phyloP scores from a whole-genome alignment of 2,797 vertebrate species.

The Takifugu rubripes region DNA sequence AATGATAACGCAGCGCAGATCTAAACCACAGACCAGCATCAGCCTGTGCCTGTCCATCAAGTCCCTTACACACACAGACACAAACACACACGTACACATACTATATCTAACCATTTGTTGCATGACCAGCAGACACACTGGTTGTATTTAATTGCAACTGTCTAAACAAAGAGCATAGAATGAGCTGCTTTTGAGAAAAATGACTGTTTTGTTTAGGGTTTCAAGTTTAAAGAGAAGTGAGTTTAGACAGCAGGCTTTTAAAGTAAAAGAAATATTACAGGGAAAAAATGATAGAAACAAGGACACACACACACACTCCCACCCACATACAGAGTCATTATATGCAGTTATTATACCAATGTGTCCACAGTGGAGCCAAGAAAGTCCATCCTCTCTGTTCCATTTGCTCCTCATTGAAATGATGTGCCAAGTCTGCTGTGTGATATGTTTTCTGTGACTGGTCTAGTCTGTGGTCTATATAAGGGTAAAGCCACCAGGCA shows the following conservation, averaged over 20 bases:
- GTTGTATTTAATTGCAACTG: slow-evolving; percentile 66
- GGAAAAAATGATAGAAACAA: slow-evolving; percentile 24
- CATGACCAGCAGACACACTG: slow-evolving; percentile 40
- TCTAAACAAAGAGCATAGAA: slow-evolving; percentile 70
- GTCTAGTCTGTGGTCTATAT: slow-evolving; percentile 41
- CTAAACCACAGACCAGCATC: slow-evolving; percentile 69
- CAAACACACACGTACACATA: slow-evolving; percentile 5
- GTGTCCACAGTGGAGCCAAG: slow-evolving; percentile 16
- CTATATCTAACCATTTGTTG: slow-evolving; percentile 28
- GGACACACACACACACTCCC: slow-evolving; percentile 17
- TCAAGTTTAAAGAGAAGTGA: slow-evolving; percentile 44
- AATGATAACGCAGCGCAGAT: slow-evolving; percentile 74
- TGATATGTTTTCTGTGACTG: slow-evolving; percentile 43
- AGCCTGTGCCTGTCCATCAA: slow-evolving; percentile 64
- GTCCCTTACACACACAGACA: slow-evolving; percentile 11
- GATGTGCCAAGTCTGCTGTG: slow-evolving; percentile 50
- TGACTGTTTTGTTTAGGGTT: slow-evolving; percentile 54
- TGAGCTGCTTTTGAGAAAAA: slow-evolving; percentile 68
- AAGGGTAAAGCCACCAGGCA: slow-evolving; percentile 46
- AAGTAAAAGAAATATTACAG: slow-evolving; percentile 45
- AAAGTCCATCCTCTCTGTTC: slow-evolving; percentile 38
- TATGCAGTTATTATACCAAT: slow-evolving; percentile 35
- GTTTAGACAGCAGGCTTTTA: slow-evolving; percentile 61
- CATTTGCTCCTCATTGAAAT: slow-evolving; percentile 44
- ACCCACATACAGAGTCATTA: slow-evolving; percentile 3